A percentile compares a stretch with the other conserved stretches of the same genome.
Conservation (phyloP, 2,797 vertebrate species). For the Neoniphon sammara region DNA sequence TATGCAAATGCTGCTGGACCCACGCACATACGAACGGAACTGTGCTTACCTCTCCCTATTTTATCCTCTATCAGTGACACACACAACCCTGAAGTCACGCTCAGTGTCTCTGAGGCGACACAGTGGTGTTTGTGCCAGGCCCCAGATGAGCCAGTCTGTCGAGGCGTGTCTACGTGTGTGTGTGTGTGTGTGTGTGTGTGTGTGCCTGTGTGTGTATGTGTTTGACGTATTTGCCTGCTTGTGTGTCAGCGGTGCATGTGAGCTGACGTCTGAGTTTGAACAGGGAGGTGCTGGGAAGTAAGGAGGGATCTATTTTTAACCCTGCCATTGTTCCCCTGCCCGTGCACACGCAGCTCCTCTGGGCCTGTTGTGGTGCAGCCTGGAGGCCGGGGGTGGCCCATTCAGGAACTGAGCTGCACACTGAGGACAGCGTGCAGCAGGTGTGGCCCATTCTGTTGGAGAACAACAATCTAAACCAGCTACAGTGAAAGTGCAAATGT, state of each 20-base stretch:
- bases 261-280: slow-evolving; percentile 61
- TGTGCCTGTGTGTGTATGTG: background rate
- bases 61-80: background rate
- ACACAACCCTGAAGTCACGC: slow-evolving; percentile 10
- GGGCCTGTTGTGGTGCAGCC: slow-evolving; percentile 37
- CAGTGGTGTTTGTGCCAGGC: slow-evolving; percentile 25
- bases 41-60: background rate
- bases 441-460: slow-evolving; percentile 62
- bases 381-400: slow-evolving; percentile 34
- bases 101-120: slow-evolving; percentile 25
- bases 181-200: slow-evolving; percentile 3
- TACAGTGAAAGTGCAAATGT: slow-evolving; percentile 40
- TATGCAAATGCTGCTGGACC: slow-evolving; percentile 24
- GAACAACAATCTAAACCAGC: slow-evolving; percentile 54
- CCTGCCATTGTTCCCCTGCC: slow-evolving; percentile 68
- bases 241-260: slow-evolving; percentile 31
- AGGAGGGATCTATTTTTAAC: slow-evolving; percentile 75
- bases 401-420: slow-evolving; percentile 49
- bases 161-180: slow-evolving; percentile 65
- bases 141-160: slow-evolving; percentile 29
- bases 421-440: slow-evolving; percentile 46
- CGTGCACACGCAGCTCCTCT: slow-evolving; percentile 41
- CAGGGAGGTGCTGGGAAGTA: slow-evolving; percentile 62
- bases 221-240: slow-evolving; percentile 48
- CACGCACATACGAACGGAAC: slow-evolving; percentile 25